Evolutionary conservation across 2,888 invertebrate species (phyloP).

Genomic region (Agrochola macilenta): DNA sequence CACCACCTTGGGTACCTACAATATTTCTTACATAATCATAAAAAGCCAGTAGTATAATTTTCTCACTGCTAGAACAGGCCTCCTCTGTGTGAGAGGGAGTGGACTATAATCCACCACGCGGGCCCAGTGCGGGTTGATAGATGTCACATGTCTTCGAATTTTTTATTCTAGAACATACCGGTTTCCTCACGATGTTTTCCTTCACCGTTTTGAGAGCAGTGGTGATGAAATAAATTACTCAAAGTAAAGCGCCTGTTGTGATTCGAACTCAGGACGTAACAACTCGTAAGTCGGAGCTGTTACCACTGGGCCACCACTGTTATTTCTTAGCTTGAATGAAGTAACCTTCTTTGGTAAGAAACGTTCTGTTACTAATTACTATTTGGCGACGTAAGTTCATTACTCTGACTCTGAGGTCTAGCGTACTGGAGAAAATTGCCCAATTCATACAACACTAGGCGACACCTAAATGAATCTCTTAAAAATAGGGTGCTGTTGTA

Average conservation of each 20-base stretch:
- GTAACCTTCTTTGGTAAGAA: not conserved
- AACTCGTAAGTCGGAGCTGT: not conserved
- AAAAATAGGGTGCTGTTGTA: not conserved
- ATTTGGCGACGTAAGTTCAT: not conserved
- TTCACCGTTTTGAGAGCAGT: not conserved
- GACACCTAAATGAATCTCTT: not conserved
- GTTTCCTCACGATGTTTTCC: not conserved
- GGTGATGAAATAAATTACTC: not conserved
- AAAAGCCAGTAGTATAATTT: not conserved
- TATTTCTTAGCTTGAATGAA: not conserved
- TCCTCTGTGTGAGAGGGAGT: not conserved
- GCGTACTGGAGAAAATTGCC: not conserved
- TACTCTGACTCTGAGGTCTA: not conserved
- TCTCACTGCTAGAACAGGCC: not conserved
- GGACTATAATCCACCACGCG: not conserved
- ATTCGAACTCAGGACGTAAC: not conserved
- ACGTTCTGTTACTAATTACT: not conserved
- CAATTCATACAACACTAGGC: not conserved
- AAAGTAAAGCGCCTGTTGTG: not conserved
- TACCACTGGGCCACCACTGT: not conserved
- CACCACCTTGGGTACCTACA: conserved; percentile 4
- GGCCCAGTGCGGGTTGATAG: not conserved
- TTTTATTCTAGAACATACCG: not conserved
- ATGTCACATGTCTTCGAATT: not conserved
- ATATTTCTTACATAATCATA: conserved; percentile 17